These are phyloP conservation scores for Zoanthus sociatus DNA, from an alignment of 92 coral and sea anemone species.

Conservation along the genomic window DNA sequence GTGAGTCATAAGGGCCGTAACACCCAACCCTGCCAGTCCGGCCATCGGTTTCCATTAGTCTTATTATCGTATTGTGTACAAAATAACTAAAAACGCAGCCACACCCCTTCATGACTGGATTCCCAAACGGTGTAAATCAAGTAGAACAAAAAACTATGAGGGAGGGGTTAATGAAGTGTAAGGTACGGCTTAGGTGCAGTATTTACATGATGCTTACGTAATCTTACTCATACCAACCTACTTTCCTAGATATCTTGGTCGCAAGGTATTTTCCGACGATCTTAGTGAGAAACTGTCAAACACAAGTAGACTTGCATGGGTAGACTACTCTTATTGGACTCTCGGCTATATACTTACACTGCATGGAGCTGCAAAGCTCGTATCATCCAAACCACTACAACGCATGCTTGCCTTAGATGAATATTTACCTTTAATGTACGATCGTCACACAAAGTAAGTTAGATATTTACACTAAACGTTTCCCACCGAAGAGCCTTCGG, in stretches of 20 bases:
- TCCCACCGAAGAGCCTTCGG: background rate
- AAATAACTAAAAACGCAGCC: too few species aligned
- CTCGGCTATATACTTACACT: slow-evolving; percentile 83
- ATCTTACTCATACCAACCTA: background rate
- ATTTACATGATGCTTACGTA: background rate
- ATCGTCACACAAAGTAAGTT: slow-evolving; percentile 92
- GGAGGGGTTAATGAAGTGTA: background rate
- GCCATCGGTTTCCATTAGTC: too few species aligned
- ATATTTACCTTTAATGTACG: slow-evolving; percentile 93
- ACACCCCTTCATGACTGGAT: too few species aligned
- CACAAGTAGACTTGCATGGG: slow-evolving; percentile 74
- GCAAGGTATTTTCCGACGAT: slow-evolving; percentile 81
- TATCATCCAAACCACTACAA: slow-evolving; percentile 87
- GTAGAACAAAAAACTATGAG: too few species aligned
- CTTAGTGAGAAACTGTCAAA: slow-evolving; percentile 65
- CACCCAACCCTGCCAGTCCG: too few species aligned
- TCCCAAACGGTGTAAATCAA: too few species aligned
- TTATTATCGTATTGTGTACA: too few species aligned
- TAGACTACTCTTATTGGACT: slow-evolving; percentile 96
- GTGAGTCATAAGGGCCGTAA: too few species aligned
- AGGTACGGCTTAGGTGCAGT: background rate
- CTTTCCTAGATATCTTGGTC: slow-evolving; percentile 84
- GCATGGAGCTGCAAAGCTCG: slow-evolving; percentile 89
- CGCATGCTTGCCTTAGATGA: slow-evolving; percentile 93
- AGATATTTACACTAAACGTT: background rate